These are phyloP conservation scores for Chionis minor DNA, from an alignment of 2,113 vertebrate species.

Conservation along the genomic window DNA sequence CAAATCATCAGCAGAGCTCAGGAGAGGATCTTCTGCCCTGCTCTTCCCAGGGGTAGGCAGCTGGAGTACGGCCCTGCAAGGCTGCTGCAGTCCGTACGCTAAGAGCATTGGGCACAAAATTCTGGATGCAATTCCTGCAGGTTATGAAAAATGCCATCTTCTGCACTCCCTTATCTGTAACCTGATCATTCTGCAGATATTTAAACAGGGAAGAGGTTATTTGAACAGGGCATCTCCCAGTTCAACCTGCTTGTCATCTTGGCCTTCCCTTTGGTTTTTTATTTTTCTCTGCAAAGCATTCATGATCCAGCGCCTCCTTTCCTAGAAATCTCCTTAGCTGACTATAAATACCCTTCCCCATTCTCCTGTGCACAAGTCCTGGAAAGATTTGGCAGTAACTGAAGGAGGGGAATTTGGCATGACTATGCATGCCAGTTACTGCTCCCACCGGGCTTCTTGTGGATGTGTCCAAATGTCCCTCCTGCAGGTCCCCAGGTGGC, in stretches of 20 bases:
- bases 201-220: neutral
- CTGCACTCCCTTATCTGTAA: neutral
- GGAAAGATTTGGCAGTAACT: neutral
- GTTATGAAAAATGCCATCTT: neutral
- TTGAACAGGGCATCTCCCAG: neutral
- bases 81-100: neutral
- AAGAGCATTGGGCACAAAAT: neutral
- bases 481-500: neutral
- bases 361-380: neutral
- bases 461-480: neutral
- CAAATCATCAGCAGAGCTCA: neutral
- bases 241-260: neutral
- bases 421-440: accelerated
- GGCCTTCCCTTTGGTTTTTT: neutral
- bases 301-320: neutral
- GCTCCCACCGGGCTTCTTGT: neutral
- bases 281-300: neutral
- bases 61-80: neutral
- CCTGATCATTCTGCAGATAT: neutral
- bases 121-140: neutral
- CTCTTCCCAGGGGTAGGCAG: neutral
- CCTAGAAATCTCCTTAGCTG: neutral
- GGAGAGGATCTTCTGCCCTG: neutral
- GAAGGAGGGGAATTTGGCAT: neutral
- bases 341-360: neutral